Base-by-base conservation (phyloP, 92 coral and sea anemone genomes). In the Virgularia gustaviana region DNA sequence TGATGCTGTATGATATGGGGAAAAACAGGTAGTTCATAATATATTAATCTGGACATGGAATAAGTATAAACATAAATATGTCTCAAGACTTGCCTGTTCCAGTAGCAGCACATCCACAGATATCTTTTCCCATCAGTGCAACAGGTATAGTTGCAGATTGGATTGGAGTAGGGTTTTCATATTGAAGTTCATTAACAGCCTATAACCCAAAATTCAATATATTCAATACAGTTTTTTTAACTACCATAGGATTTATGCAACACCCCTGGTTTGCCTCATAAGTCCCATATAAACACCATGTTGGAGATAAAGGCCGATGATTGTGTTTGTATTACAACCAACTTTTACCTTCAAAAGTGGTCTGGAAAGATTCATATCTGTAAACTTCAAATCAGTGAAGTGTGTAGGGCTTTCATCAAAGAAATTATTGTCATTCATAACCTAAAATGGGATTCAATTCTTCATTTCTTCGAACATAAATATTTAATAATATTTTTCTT, bases 71-170 rank as follows among this genome's bases (percentile, higher is more conserved):
- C 24, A 63, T 2, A n/a, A n/a, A n/a, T n/a, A n/a, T n/a, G n/a
- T n/a, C n/a, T n/a, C n/a, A n/a, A n/a, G n/a, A n/a, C n/a, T n/a
- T 70, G 89, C 98, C 98, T 84, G 98, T 92, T 55, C 98, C 98
- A 9, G 98, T 92, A 20, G 98, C 98, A 33, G 98, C 98, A 78
- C 98, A 92, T 0, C 96, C 98, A 64, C 98, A 92, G 57, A 92
- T 73, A 59, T 92, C 98, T 78, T 92, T 92, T 36, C 94, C 98
- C 98, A 92, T 82, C 78, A 92, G 85, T n/a, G 98, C 98, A n/a
- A 89, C 81, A 41, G 98, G 98, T 54, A 92, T 81, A 1, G 98
- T 83, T 7, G 96, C 79, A 20, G 98, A 89, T 67, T 92, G 98
- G 20, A 92, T 92, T 15, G 96, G 96, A 8, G 98, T 92, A n/a